Conservation (phyloP, 2,113 vertebrate species). For the Stictonetta naevosa region DNA sequence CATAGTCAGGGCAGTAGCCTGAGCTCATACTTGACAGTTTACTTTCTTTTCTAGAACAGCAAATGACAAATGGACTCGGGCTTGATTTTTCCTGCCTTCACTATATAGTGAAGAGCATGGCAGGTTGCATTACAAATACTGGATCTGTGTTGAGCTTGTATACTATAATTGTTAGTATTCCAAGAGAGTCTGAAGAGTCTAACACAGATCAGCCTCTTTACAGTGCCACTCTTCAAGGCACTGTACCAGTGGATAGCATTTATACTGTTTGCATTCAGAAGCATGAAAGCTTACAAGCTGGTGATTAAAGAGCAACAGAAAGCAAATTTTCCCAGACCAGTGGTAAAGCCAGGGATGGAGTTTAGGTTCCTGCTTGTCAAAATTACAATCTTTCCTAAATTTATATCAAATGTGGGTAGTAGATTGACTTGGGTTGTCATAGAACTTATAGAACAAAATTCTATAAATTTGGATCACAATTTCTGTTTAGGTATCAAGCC, state of each 20-base stretch:
- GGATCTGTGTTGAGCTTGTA: background rate
- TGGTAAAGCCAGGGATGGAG: background rate
- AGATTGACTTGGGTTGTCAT: background rate
- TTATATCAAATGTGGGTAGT: background rate
- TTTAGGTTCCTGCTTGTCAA: background rate
- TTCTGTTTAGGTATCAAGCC: background rate
- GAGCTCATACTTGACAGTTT: too few species aligned
- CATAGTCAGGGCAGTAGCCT: background rate
- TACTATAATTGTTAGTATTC: fast-evolving
- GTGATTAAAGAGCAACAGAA: background rate
- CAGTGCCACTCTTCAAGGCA: too few species aligned
- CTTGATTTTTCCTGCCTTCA: background rate
- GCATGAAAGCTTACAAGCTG: background rate
- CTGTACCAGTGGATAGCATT: background rate
- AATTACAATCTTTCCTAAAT: background rate
- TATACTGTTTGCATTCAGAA: background rate
- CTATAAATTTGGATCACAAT: background rate
- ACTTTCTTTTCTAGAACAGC: background rate
- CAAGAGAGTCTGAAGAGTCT: background rate
- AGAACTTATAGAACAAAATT: too few species aligned
- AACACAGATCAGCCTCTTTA: background rate
- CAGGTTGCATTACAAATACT: fast-evolving
- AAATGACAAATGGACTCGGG: background rate
- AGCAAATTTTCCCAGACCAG: background rate
- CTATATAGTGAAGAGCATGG: fast-evolving